These are phyloP conservation scores for Mechanitis mazaeus DNA, from an alignment of 2,888 invertebrate genomes.

Conservation along the genomic window DNA sequence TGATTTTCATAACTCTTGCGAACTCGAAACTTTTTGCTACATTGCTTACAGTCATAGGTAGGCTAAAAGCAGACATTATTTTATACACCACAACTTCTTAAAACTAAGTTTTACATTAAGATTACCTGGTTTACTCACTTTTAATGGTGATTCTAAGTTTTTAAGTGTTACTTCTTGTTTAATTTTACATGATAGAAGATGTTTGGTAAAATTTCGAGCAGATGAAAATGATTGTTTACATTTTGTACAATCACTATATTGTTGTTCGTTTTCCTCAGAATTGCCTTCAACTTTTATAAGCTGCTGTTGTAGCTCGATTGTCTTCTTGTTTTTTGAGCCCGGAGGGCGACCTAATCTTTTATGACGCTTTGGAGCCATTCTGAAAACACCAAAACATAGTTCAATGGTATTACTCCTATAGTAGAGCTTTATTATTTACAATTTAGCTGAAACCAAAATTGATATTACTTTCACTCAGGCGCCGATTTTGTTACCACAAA, in stretches of 20 bases:
- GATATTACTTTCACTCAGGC: slow-evolving; percentile 73
- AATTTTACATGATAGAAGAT: slow-evolving; percentile 8
- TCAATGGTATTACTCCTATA: slow-evolving; percentile 37
- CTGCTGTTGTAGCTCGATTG: slow-evolving; percentile 12
- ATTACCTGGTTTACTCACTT: slow-evolving; percentile 9
- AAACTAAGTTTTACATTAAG: background rate
- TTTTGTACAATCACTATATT: slow-evolving; percentile 12
- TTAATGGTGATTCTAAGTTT: slow-evolving; percentile 7
- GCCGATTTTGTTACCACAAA: slow-evolving; percentile 36
- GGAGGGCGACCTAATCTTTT: slow-evolving; percentile 46
- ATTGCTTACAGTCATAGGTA: slow-evolving; percentile 68
- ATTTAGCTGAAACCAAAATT: slow-evolving; percentile 48
- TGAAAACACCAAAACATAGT: slow-evolving; percentile 22
- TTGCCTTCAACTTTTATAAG: slow-evolving; percentile 29
- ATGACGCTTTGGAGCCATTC: slow-evolving; percentile 54
- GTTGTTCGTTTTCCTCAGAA: slow-evolving; percentile 9
- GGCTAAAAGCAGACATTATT: slow-evolving; percentile 32
- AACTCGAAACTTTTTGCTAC: slow-evolving; percentile 84
- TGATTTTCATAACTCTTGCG: slow-evolving; percentile 81
- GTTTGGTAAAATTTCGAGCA: background rate
- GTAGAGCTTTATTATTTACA: slow-evolving; percentile 22
- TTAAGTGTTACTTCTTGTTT: slow-evolving; percentile 7
- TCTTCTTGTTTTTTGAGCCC: slow-evolving; percentile 43
- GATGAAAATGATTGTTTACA: slow-evolving; percentile 23
- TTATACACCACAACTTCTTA: background rate